These are phyloP conservation scores for Peromyscus nudipes DNA, from an alignment of 2,797 vertebrate species.

Conservation along the genomic window DNA sequence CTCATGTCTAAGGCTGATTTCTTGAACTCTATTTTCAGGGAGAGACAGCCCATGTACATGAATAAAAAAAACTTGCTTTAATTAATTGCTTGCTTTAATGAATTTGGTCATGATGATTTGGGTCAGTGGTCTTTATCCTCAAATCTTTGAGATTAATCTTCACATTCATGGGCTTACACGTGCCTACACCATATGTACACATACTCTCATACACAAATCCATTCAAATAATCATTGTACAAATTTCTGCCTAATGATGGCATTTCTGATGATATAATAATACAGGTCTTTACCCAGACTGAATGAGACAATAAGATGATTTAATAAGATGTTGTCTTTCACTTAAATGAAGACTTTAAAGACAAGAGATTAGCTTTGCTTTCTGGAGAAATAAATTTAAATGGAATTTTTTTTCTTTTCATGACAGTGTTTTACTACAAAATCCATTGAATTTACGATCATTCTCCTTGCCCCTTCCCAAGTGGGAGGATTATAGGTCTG, in stretches of 20 bases:
- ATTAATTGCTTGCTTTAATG: not conserved
- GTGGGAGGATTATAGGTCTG: not conserved
- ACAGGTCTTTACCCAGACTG: not conserved
- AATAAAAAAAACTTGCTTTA: not conserved
- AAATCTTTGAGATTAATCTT: not conserved
- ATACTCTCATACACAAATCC: not conserved
- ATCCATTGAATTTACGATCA: not conserved
- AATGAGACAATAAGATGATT: not conserved
- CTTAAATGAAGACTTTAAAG: slow-evolving; percentile 31
- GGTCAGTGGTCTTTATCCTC: not conserved
- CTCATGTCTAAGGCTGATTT: not conserved
- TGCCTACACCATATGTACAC: not conserved
- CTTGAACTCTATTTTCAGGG: not conserved
- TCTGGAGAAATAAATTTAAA: slow-evolving; percentile 6
- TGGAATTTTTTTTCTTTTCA: not conserved
- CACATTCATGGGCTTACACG: not conserved
- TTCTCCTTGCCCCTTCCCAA: not conserved
- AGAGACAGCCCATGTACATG: not conserved
- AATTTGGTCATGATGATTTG: not conserved
- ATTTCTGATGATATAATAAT: slow-evolving; percentile 22
- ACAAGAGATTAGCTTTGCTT: not conserved
- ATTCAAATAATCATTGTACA: not conserved
- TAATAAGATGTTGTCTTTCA: not conserved
- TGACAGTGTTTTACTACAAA: not conserved
- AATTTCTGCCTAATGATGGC: not conserved